Evolutionary conservation across 2,888 invertebrate species (phyloP), one percentile per base, ranked within the genome.

Genomic region (Scaptomyza polygonia): DNA sequence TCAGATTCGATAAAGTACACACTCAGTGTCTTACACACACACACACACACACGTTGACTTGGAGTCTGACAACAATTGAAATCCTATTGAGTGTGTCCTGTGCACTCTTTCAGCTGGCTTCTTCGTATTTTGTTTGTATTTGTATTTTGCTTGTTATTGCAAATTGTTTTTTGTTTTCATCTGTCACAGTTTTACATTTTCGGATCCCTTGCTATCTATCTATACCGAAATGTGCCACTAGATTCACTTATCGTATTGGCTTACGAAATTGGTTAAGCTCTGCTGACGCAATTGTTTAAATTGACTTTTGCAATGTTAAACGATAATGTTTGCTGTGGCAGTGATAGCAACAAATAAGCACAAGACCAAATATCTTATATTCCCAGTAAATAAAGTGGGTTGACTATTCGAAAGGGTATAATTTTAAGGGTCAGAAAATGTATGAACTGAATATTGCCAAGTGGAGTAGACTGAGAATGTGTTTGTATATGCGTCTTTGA

Each of bases 241-340:
- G 57, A 69, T 58, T 73, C 70, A 61, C 58, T 75, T 72, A 77
- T 77, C 62, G 81, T 73, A 82, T 88, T 86, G 88, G 81, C 43
- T 82, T 85, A 75, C 79, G 70, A 87, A 84, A 87, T 81, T 88
- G 89, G 77, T 84, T 78, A 75, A 88, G 76, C 64, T 77, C 69
- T 73, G 72, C 80, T 88, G 87, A 68, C 61, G 77, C 88, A 83
- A 86, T 83, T 83, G 87, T 55, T 64, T 75, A 78, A 86, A 83
- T 88, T 83, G 83, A 86, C 87, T 86, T 88, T 80, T 69, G 75
- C 72, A 83, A 72, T 78, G 51, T 42, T 69, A 59, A 54, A 64
- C 49, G 63, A 70, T 72, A 79, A 73, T 76, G 67, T 76, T 68
- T 48, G 43, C 44, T 7, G 36, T 42, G 29, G 8, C 49, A 49